Evolutionary conservation across 2,113 vertebrate genomes (phyloP).

Genomic region (Catharus bicknelli): DNA sequence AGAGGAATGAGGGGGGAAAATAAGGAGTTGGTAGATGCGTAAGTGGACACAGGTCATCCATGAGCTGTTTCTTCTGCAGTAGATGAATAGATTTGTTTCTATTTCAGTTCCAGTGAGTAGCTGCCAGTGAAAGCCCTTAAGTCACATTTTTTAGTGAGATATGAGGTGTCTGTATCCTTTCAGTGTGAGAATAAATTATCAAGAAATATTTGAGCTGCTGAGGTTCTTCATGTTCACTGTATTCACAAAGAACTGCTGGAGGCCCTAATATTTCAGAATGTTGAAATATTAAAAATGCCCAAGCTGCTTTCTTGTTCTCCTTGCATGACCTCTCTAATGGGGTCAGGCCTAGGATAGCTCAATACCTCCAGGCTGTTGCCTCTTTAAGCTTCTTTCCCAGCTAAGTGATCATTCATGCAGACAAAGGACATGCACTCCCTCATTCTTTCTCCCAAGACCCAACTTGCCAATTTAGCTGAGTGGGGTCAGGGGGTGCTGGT

Average conservation of each 20-base stretch:
- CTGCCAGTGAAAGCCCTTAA: background rate
- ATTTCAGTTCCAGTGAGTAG: background rate
- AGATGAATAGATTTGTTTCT: background rate
- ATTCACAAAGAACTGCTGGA: background rate
- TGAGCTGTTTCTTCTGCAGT: background rate
- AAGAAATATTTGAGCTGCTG: background rate
- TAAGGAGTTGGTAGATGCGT: background rate
- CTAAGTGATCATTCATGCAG: slow-evolving; percentile 62
- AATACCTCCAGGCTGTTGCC: slow-evolving; percentile 31
- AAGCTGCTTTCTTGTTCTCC: background rate
- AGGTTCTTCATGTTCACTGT: background rate
- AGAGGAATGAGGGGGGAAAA: background rate
- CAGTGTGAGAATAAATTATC: background rate
- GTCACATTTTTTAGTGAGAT: background rate
- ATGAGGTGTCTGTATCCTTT: background rate
- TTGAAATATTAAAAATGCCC: slow-evolving; percentile 10
- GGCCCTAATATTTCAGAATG: background rate
- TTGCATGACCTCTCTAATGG: slow-evolving; percentile 44
- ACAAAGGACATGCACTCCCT: background rate
- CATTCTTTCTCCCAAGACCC: slow-evolving; percentile 20
- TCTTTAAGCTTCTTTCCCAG: slow-evolving; percentile 55
- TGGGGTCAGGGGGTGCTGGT: background rate
- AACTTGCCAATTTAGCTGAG: slow-evolving; percentile 38
- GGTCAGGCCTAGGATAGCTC: slow-evolving; percentile 33
- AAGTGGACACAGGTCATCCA: background rate